These are phyloP conservation scores for Colistium nudipinnis DNA, from an alignment of 2,113 vertebrate genomes.

Conservation along the genomic window DNA sequence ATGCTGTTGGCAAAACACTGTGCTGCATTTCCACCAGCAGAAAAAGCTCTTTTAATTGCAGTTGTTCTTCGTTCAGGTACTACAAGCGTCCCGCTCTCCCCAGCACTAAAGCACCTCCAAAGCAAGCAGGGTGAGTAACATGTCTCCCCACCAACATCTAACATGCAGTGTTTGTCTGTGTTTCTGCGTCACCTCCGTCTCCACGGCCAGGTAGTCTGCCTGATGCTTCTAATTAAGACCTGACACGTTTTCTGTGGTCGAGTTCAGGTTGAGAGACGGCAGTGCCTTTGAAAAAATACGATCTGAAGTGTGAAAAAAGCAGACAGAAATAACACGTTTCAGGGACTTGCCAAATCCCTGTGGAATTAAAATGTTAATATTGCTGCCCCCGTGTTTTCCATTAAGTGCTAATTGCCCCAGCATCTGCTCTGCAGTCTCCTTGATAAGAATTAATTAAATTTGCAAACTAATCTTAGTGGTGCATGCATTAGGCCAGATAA, in stretches of 20 bases:
- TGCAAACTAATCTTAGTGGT: constrained; percentile 82
- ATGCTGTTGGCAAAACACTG: constrained; percentile 75
- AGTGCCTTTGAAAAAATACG: constrained; percentile 67
- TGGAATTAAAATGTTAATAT: constrained; percentile 82
- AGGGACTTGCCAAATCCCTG: constrained; percentile 77
- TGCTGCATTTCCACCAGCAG: constrained; percentile 82
- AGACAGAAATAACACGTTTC: constrained; percentile 66
- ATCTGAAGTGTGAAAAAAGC: constrained; percentile 71
- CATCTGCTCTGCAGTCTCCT: constrained; percentile 82
- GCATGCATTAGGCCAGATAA: constrained; percentile 79
- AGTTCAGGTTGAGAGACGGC: constrained; percentile 69
- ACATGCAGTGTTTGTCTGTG: constrained; percentile 38
- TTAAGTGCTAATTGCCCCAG: constrained; percentile 83
- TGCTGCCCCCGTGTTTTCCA: constrained; percentile 79
- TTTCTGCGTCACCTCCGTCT: constrained; percentile 51
- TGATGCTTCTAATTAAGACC: constrained; percentile 66
- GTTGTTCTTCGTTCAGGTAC: constrained; percentile 86
- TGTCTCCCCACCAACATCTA: constrained; percentile 51
- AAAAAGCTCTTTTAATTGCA: constrained; percentile 83
- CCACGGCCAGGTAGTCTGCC: constrained; percentile 42
- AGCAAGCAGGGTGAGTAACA: constrained; percentile 87
- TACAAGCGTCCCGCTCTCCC: constrained; percentile 84
- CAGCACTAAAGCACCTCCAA: constrained; percentile 86
- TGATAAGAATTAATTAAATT: constrained; percentile 86
- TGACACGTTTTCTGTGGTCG: constrained; percentile 59